Conservation (phyloP, 2,797 vertebrate species). For the Balearica regulorum region DNA sequence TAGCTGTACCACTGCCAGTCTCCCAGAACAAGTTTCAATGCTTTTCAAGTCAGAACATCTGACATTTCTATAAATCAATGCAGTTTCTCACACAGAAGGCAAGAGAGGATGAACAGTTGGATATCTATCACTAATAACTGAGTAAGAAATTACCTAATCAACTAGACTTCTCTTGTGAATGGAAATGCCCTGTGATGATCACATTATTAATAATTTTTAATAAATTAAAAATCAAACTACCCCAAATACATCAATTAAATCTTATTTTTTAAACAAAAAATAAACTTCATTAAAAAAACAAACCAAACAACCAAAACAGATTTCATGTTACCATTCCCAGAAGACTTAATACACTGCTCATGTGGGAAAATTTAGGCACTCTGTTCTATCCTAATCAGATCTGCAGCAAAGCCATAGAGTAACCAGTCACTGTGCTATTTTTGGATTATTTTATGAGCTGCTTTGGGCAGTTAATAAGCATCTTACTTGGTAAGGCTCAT, state of each 20-base stretch:
- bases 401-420: constrained; percentile 46
- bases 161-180: neutral
- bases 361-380: neutral
- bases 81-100: neutral
- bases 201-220: neutral
- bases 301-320: neutral
- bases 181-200: neutral
- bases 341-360: neutral
- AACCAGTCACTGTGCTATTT: constrained; percentile 51
- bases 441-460: constrained; percentile 9
- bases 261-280: neutral
- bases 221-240: neutral
- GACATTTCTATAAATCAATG: neutral
- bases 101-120: neutral
- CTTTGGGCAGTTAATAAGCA: constrained; percentile 48
- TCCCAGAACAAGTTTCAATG: neutral
- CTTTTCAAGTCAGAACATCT: neutral
- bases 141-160: neutral
- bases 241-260: neutral
- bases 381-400: constrained; percentile 22
- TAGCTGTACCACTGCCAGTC: neutral
- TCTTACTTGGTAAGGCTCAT: constrained; percentile 32
- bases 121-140: neutral
- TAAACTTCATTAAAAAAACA: neutral
- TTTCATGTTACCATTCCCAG: neutral